Percentiles rank a stretch among this genome's conserved stretches.
Conservation (phyloP, 2,888 invertebrate species). For the Andrena haemorrhoa region DNA sequence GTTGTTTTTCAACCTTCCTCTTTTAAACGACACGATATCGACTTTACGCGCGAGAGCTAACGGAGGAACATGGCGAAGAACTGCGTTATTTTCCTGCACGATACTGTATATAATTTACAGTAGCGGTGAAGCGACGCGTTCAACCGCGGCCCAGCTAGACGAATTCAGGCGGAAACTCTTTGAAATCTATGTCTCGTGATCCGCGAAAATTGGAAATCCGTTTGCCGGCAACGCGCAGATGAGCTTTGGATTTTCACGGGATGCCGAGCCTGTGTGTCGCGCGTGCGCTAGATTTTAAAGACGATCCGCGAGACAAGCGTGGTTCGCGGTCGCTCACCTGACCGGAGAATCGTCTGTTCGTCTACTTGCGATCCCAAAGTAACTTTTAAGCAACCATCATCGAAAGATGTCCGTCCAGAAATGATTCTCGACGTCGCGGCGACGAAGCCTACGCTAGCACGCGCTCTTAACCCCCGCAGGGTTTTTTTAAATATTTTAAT, state of each 20-base stretch:
- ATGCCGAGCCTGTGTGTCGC: not conserved
- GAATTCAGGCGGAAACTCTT: not conserved
- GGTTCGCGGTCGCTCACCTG: not conserved
- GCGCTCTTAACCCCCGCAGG: not conserved
- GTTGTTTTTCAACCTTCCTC: slow-evolving; percentile 46
- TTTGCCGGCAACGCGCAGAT: not conserved
- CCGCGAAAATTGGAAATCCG: not conserved
- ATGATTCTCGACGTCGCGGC: slow-evolving; percentile 35
- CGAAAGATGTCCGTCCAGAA: slow-evolving; percentile 68
- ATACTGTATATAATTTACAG: slow-evolving; percentile 54
- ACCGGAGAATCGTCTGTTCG: not conserved
- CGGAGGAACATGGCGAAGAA: slow-evolving; percentile 11
- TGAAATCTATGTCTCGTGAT: slow-evolving; percentile 20
- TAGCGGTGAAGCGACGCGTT: slow-evolving; percentile 19
- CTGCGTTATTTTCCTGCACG: slow-evolving; percentile 11
- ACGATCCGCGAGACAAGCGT: not conserved
- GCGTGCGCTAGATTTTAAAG: slow-evolving; percentile 20
- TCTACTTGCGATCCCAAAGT: slow-evolving; percentile 39
- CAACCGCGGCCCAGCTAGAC: not conserved
- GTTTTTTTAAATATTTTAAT: slow-evolving; percentile 8
- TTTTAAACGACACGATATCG: slow-evolving; percentile 6
- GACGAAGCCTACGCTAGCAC: not conserved
- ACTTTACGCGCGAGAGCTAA: slow-evolving; percentile 17
- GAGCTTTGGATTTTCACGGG: not conserved
- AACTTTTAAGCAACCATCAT: slow-evolving; percentile 52